phyloP scores from a whole-genome alignment of 2,113 vertebrate genomes.

The Eolophus roseicapilla region DNA sequence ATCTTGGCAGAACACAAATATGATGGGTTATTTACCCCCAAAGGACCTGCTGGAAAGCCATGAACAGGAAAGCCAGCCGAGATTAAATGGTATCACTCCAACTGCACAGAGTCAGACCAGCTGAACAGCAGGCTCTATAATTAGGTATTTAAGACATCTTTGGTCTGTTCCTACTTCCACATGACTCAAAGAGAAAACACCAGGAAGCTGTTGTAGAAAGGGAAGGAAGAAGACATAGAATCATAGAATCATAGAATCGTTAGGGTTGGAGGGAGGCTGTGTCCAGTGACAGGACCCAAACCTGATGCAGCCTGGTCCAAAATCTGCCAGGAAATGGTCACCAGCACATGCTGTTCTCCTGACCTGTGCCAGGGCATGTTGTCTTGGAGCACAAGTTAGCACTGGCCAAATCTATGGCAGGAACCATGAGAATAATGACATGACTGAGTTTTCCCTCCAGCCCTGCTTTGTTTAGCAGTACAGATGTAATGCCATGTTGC shows the following conservation, averaged over 20 bases:
- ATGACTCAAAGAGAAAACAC: not conserved
- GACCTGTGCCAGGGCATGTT: not conserved
- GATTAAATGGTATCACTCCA: not conserved
- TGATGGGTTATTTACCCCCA: not conserved
- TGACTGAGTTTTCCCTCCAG: not conserved
- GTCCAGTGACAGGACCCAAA: not conserved
- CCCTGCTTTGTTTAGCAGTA: not conserved
- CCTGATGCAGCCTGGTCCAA: not conserved
- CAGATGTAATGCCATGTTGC: not conserved
- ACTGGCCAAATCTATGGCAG: not conserved
- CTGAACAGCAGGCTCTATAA: not conserved
- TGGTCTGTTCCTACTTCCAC: not conserved
- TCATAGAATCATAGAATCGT: not conserved
- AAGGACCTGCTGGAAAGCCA: not conserved
- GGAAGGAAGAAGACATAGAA: not conserved
- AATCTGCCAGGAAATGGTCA: not conserved
- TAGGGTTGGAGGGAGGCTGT: not conserved
- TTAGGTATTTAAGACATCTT: not conserved
- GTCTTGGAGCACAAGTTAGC: not conserved
- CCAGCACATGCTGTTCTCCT: not conserved
- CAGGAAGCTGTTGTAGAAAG: not conserved
- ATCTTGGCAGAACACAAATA: not conserved
- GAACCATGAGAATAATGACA: fast-evolving
- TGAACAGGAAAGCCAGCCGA: not conserved
- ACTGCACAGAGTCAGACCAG: not conserved